Percentiles rank a stretch among this genome's conserved stretches.
Conservation (phyloP, 2,888 invertebrate genomes). For the Opisthograptis luteolata region DNA sequence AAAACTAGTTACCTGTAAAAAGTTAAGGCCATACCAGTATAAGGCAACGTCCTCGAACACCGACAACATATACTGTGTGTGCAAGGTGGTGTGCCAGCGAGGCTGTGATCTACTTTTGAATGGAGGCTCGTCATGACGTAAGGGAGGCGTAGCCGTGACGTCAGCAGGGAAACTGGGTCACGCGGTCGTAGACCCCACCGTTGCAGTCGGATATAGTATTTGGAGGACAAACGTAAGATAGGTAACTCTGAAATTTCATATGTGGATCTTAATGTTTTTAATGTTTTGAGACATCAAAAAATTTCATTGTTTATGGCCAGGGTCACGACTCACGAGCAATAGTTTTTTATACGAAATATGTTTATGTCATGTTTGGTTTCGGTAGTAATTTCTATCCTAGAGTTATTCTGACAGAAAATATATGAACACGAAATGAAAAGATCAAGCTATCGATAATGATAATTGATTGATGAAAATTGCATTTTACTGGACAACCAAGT, state of each 20-base stretch:
- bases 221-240: slow-evolving; percentile 39
- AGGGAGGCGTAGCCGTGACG: slow-evolving; percentile 79
- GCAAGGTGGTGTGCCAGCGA: slow-evolving; percentile 47
- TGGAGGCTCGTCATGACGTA: slow-evolving; percentile 79
- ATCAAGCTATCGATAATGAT: too few species aligned
- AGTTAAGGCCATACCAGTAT: background rate
- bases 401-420: too few species aligned
- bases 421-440: too few species aligned
- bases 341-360: too few species aligned
- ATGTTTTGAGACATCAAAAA: too few species aligned
- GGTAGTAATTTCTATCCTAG: too few species aligned
- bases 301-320: too few species aligned
- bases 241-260: slow-evolving; percentile 35
- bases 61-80: slow-evolving; percentile 8
- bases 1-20: too few species aligned
- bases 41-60: slow-evolving; percentile 18
- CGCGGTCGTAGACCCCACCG: slow-evolving; percentile 69
- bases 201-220: slow-evolving; percentile 65
- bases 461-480: too few species aligned
- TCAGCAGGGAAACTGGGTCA: slow-evolving; percentile 74
- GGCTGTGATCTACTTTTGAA: slow-evolving; percentile 81
- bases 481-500: too few species aligned
- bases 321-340: too few species aligned
- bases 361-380: too few species aligned
- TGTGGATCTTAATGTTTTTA: background rate